Evolutionary conservation across 1,140 invertebrate genomes (phyloP).

Genomic region (Elymnias hypermnestra): DNA sequence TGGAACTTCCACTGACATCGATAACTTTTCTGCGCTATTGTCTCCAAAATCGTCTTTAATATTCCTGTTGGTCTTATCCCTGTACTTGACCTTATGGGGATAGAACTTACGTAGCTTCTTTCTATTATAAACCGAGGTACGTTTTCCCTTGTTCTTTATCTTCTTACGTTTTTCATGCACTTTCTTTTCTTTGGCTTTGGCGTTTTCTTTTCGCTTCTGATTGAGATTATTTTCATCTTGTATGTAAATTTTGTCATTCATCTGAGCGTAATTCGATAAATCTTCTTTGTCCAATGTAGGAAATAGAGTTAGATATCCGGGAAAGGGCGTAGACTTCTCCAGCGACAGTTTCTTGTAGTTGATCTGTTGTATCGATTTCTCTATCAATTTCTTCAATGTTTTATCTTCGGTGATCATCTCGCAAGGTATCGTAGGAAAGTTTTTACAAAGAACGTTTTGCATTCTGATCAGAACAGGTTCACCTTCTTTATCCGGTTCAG

Average conservation of each 20-base stretch:
- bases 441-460: conserved; percentile 57
- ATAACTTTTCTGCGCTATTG: conserved; percentile 46
- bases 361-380: conserved; percentile 53
- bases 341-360: conserved; percentile 39
- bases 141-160: conserved; percentile 26
- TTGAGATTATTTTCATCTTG: conserved; percentile 10
- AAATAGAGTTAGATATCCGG: conserved; percentile 29
- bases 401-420: conserved; percentile 44
- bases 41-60: conserved; percentile 27
- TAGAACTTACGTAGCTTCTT: conserved; percentile 60
- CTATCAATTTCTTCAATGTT: conserved; percentile 47
- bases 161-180: conserved; percentile 27
- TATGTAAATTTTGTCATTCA: conserved; percentile 24
- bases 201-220: conserved; percentile 24
- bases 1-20: conserved; percentile 48
- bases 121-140: conserved; percentile 34
- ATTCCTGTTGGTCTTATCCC: conserved; percentile 32
- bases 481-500: conserved; percentile 18
- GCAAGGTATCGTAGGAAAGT: conserved; percentile 57
- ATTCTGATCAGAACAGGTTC: conserved; percentile 38
- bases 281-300: conserved; percentile 46
- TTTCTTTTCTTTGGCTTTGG: conserved; percentile 13
- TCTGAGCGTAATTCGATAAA: conserved; percentile 40
- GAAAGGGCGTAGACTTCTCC: conserved; percentile 33
- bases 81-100: conserved; percentile 60